A percentile compares a stretch with the other conserved stretches of the same genome.
Conservation (phyloP, 2,797 vertebrate genomes). For the Acrocephalus scirpaceus region DNA sequence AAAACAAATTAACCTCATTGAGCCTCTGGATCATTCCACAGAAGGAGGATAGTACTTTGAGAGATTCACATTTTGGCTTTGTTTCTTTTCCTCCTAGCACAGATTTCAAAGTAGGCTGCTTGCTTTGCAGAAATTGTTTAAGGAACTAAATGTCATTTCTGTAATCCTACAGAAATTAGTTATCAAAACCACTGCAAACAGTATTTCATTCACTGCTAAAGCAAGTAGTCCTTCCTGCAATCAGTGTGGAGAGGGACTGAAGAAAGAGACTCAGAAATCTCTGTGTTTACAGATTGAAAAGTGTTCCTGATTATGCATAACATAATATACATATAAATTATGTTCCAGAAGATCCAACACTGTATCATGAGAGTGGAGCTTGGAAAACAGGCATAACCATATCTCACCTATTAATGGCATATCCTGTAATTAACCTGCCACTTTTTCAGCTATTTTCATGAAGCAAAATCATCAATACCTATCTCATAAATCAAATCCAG, state of each 20-base stretch:
- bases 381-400: neutral
- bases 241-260: neutral
- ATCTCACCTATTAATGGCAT: neutral
- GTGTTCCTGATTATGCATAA: neutral
- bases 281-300: neutral
- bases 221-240: neutral
- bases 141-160: neutral
- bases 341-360: neutral
- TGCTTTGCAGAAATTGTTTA: conserved; percentile 18
- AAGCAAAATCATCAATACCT: neutral
- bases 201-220: neutral
- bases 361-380: neutral
- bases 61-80: neutral
- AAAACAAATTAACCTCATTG: conserved; percentile 51
- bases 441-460: neutral
- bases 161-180: neutral
- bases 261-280: neutral
- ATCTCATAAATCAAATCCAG: neutral
- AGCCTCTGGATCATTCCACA: neutral
- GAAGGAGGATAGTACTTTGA: neutral
- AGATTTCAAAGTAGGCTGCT: neutral
- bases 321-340: neutral
- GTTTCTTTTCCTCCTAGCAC: neutral
- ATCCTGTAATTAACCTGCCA: neutral
- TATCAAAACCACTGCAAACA: conserved; percentile 17